A percentile compares a stretch with the other conserved stretches of the same genome.
Conservation (phyloP, 2,888 invertebrate species). For the Ochropleura leucogaster region DNA sequence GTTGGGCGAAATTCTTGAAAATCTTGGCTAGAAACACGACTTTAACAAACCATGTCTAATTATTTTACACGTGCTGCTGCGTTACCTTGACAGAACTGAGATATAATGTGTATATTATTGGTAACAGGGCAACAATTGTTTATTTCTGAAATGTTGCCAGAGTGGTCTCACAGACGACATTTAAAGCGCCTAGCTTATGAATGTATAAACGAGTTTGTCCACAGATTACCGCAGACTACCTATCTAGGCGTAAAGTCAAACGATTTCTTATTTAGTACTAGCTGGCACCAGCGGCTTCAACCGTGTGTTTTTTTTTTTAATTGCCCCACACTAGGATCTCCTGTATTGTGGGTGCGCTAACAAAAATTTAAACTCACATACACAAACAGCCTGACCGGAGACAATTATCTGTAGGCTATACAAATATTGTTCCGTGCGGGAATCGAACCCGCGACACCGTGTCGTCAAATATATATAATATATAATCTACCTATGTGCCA, state of each 20-base stretch:
- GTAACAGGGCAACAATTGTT: neutral
- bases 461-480: no score
- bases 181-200: neutral
- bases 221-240: neutral
- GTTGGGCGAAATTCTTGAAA: slow-evolving; percentile 10
- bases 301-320: no score
- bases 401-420: no score
- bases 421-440: no score
- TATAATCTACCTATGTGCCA: no score
- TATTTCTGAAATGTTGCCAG: neutral
- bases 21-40: slow-evolving; percentile 23
- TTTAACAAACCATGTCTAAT: slow-evolving; percentile 1
- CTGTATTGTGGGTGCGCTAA: no score
- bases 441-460: no score
- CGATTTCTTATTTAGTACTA: neutral
- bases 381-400: no score
- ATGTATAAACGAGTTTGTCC: neutral
- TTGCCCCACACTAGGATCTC: no score
- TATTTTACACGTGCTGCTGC: slow-evolving; percentile 17
- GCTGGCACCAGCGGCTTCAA: no score
- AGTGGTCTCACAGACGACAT: neutral
- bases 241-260: neutral
- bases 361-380: no score
- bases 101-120: neutral
- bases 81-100: slow-evolving; percentile 3